These are phyloP conservation scores for Monochamus saltuarius DNA, from an alignment of 1,140 invertebrate species.

Conservation along the genomic window DNA sequence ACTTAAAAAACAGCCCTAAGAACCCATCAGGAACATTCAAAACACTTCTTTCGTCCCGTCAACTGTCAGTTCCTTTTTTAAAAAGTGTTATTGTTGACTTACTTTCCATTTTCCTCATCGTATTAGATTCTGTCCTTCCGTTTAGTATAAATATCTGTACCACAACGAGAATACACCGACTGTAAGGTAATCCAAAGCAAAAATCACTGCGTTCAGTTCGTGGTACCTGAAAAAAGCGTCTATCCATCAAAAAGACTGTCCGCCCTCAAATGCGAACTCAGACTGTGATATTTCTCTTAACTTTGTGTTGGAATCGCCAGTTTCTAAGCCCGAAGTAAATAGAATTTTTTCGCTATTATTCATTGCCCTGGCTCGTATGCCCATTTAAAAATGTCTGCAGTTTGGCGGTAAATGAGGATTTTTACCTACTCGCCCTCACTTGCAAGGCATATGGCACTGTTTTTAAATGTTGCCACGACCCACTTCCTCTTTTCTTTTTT, in stretches of 20 bases:
- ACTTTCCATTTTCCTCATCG: conserved; percentile 12
- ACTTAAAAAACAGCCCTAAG: background rate
- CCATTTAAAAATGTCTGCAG: conserved; percentile 7
- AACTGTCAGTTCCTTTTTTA: conserved; percentile 21
- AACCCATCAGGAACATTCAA: conserved; percentile 18
- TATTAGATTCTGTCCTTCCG: conserved; percentile 19
- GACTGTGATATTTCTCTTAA: background rate
- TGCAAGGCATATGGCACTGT: conserved; percentile 12
- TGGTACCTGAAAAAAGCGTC: conserved; percentile 9
- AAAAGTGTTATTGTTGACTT: conserved; percentile 12
- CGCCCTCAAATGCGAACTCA: conserved; percentile 1
- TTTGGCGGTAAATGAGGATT: conserved; percentile 8
- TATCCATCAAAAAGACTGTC: conserved; percentile 21
- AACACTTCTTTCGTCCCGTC: conserved; percentile 18
- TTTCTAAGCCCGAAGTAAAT: background rate
- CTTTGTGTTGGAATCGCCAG: background rate
- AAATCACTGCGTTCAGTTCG: conserved; percentile 8
- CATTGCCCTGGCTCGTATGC: conserved; percentile 8
- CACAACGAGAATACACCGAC: background rate
- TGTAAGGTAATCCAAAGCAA: background rate
- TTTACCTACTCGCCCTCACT: background rate
- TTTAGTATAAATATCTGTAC: conserved; percentile 12
- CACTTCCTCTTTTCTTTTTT: conserved; percentile 17
- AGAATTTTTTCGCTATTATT: conserved; percentile 20
- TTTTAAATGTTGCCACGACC: conserved; percentile 16